Evolutionary conservation across 2,797 vertebrate species (phyloP), one percentile per base, ranked within the genome.

Genomic region (Melanogrammus aeglefinus): DNA sequence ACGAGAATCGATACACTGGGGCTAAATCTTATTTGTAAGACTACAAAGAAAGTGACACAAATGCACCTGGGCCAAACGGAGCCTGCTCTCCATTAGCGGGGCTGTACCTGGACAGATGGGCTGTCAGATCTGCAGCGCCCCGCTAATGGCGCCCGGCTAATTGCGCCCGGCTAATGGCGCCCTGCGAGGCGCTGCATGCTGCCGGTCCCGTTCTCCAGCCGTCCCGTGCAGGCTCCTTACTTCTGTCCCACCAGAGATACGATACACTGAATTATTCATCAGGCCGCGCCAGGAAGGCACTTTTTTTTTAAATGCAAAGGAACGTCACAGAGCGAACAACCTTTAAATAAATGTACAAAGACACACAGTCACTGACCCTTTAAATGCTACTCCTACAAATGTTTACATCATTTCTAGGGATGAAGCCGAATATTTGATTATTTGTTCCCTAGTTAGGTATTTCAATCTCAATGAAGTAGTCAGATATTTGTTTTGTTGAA

Each of bases 241-340:
- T 27, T 69, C 57, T n/a, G 1, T 18, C 57, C 57, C 47, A 73
- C 63, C 4, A 47, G 57, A 79, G 21, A 77, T 57, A 63, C 51
- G 18, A 21, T 31, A 74, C 73, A 77, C 57, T 75, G 35, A 80
- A 78, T 83, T 84, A 87, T 85, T 82, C 74, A 82, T 81, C 74
- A 78, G 33, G 69, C 38, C 78, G 79, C 0, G 4, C 74, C 39
- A 79, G 74, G 47, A 83, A 75, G 78, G 73, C 38, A 75, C 73
- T 85, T 82, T 83, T 82, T 83, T 44, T 84, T 57, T 75, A 33
- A 79, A 81, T 0, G 73, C 47, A 79, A 72, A 33, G 79, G 82
- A 80, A 85, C 12, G 3, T 83, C 84, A 78, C 69, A 21, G 70
- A 35, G 31, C 31, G 31, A 31, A 31, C 31, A 31, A 36, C 35